These are phyloP conservation scores for Rana temporaria DNA, from an alignment of 2,113 vertebrate species.

Conservation along the genomic window DNA sequence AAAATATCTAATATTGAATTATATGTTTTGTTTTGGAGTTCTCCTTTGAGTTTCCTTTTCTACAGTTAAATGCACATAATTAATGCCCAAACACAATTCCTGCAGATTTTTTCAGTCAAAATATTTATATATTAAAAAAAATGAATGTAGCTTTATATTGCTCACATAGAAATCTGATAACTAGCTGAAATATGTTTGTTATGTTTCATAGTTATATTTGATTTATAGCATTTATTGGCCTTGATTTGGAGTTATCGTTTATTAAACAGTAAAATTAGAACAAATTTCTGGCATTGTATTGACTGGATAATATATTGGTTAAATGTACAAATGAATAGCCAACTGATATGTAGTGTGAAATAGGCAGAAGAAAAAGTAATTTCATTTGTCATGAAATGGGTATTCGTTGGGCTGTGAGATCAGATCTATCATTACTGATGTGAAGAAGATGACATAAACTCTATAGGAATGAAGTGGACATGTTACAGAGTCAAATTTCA, in stretches of 20 bases:
- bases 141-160: too few relatives aligned
- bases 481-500: conserved; percentile 59
- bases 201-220: conserved; percentile 6
- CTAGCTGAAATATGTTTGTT: not conserved
- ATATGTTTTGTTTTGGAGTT: too few relatives aligned
- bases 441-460: conserved; percentile 61
- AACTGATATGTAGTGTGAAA: conserved; percentile 58
- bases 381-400: conserved; percentile 66
- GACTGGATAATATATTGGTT: conserved; percentile 48
- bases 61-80: too few relatives aligned
- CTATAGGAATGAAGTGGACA: conserved; percentile 61
- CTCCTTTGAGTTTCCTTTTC: too few relatives aligned
- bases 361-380: conserved; percentile 54
- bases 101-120: not conserved
- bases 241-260: conserved; percentile 42
- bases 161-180: not conserved
- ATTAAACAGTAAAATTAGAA: conserved; percentile 56
- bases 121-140: too few relatives aligned
- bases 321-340: conserved; percentile 46
- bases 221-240: conserved; percentile 9
- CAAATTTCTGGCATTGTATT: conserved; percentile 29
- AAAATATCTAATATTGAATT: too few relatives aligned
- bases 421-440: conserved; percentile 62
- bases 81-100: too few relatives aligned
- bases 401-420: conserved; percentile 61